Base-by-base conservation (phyloP, 2,888 invertebrate genomes). In the Myathropa florea region DNA sequence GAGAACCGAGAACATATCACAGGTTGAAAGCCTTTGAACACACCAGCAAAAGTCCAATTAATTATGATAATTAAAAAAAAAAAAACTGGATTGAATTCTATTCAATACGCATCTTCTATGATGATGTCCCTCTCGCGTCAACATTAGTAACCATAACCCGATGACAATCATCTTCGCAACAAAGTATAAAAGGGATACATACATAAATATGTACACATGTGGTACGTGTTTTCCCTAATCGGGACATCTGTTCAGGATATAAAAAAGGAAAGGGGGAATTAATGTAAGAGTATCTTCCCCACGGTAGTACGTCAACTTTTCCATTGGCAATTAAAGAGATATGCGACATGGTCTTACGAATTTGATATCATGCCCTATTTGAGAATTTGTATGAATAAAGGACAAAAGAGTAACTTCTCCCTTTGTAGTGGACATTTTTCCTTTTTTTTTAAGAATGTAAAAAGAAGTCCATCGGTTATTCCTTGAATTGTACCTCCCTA, bases 171-270 rank as follows among this genome's bases (percentile, higher is more conserved):
- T 39, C 39, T 4, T 36, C 2, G 46, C 1, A n/a, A n/a, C 1
- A 46, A 46, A 46, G n/a, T 33, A 7, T 33, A 3, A 46, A 46
- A 46, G n/a, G 46, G n/a, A n/a, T 46, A n/a, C 46, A 46, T 46
- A 46, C 4, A 46, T 46, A 46, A 14, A 14, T 14, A 14, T 46
- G 46, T 18, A 46, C 46, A 60, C 30, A 28, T 60, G 60, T 60
- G 30, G 61, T 30, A 61, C 21, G 18, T 65, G 30, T 55, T 61
- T 70, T 70, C 60, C 65, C n/a, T 76, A 64, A 59, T 70, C 60
- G 57, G 75, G 81, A 81, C 81, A 81, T 81, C 81, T 81, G 81
- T 64, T 46, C 21, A 68, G 12, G 63, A 80, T 63, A 28, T 39
- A 75, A 30, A 23, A n/a, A n/a, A n/a, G n/a, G 18, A 28, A n/a